These are phyloP conservation scores for Subanguina moxae DNA, from an alignment of 1,140 invertebrate genomes.

Conservation along the genomic window DNA sequence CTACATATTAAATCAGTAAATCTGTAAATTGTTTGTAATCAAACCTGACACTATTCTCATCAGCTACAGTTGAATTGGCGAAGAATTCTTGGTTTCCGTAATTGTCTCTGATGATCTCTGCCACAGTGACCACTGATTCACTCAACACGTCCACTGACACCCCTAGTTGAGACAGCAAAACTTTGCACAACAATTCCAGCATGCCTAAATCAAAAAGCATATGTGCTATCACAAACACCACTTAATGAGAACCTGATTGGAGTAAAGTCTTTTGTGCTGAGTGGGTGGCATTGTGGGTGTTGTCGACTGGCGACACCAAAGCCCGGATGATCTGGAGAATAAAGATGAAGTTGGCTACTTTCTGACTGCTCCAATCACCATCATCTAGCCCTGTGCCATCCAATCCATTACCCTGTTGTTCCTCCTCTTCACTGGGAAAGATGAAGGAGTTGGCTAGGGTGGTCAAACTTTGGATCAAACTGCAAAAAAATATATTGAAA, in stretches of 20 bases:
- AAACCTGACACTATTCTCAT: slow-evolving; percentile 71
- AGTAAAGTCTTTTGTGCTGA: slow-evolving; percentile 84
- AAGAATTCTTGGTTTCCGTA: slow-evolving; percentile 86
- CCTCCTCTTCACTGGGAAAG: slow-evolving; percentile 66
- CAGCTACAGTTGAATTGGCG: slow-evolving; percentile 79
- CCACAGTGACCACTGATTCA: slow-evolving; percentile 90
- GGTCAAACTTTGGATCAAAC: slow-evolving; percentile 80
- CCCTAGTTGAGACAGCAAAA: slow-evolving; percentile 80
- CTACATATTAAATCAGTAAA: slow-evolving; percentile 2
- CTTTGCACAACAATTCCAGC: slow-evolving; percentile 66
- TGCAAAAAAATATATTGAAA: slow-evolving; percentile 24
- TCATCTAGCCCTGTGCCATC: slow-evolving; percentile 64
- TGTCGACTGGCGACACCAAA: slow-evolving; percentile 77
- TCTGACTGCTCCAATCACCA: slow-evolving; percentile 83
- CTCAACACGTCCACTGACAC: slow-evolving; percentile 91
- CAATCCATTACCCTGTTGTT: slow-evolving; percentile 31
- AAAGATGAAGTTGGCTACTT: slow-evolving; percentile 86
- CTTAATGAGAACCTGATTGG: slow-evolving; percentile 67
- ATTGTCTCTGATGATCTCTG: slow-evolving; percentile 87
- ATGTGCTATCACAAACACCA: too few species aligned
- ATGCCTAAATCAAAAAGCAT: slow-evolving; percentile 68
- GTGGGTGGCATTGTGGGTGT: slow-evolving; percentile 72
- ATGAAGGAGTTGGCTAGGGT: slow-evolving; percentile 70
- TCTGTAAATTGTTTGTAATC: slow-evolving; percentile 3
- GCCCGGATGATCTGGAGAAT: slow-evolving; percentile 80